Base-by-base conservation (phyloP, 2,888 invertebrate genomes). In the Orthonevra nobilis region DNA sequence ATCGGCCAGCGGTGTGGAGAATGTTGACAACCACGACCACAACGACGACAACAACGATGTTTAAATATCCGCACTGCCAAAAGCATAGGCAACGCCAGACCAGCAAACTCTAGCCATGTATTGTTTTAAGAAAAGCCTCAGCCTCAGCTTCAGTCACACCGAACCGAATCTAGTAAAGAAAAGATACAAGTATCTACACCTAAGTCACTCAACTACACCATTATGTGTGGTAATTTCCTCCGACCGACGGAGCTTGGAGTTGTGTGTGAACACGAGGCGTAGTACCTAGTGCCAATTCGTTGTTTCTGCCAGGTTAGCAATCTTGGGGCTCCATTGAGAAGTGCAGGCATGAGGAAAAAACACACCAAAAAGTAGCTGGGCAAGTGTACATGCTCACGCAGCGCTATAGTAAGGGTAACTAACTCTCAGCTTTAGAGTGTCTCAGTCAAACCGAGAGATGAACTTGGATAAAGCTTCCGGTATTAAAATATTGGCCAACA, bases 1-100 rank as follows among this genome's bases (percentile, higher is more conserved):
- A 64, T 12, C 52, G 52, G 68, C 34, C 52, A 58, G 68, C 34
- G 32, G 61, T 28, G 69, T 56, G 54, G 69, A 70, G 69, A 74
- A 23, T 54, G 36, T 66, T 36, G 19, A 56, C 23, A 56, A 56
- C 61, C 36, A 61, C 60, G 48, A 40, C 52, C 40, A 58, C 32
- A 23, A 54, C 48, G 40, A 40, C 40, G 20, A 52, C 38, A 23
- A 44, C 42, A 20, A 15, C 19, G 10, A 50, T 36, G 44, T 63
- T 50, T 32, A 75, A 70, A 77, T 70, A 70, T 72, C 77, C 60
- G 72, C 60, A 52, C 44, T 60, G 64, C 70, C 52, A 52, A 70
- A 64, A 64, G 44, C 69, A 34, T 63, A 36, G 70, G 26, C 61
- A 48, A 44, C 17, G 5, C 19, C 32, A 34, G 26, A 28, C 34